A percentile compares a stretch with the other conserved stretches of the same genome.
These are phyloP conservation scores for Calameuta filiformis DNA, from an alignment of 2,888 invertebrate genomes.

Conservation along the genomic window DNA sequence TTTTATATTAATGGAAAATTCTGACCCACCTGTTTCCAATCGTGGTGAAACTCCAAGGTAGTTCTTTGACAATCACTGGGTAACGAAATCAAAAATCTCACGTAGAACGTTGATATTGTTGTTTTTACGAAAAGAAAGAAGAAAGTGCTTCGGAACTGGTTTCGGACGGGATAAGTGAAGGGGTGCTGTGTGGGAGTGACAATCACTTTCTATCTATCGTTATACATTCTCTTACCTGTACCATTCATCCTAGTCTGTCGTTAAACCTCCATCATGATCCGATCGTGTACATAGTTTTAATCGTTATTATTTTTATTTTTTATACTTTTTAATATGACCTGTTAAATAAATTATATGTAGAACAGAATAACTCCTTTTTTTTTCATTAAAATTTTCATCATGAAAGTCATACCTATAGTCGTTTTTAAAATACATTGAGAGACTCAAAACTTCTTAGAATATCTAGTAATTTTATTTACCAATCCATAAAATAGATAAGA, in stretches of 20 bases:
- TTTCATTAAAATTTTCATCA: neutral
- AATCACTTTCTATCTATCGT: neutral
- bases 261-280: conserved; percentile 1
- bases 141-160: neutral
- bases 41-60: neutral
- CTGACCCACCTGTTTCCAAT: neutral
- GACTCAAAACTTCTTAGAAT: neutral
- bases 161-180: neutral
- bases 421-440: neutral
- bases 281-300: neutral
- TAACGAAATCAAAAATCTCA: neutral
- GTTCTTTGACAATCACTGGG: neutral
- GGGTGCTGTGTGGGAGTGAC: neutral
- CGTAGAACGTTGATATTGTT: neutral
- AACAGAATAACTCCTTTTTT: neutral
- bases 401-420: neutral
- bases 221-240: conserved; percentile 17
- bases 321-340: neutral
- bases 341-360: conserved; percentile 1
- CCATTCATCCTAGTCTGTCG: conserved; percentile 39
- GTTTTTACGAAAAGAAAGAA: neutral
- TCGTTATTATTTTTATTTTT: neutral
- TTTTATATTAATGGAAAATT: neutral
- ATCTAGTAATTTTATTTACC: neutral
- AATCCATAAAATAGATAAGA: neutral